Evolutionary conservation across 1,140 invertebrate genomes (phyloP).

Genomic region (Acromyrmex charruanus): DNA sequence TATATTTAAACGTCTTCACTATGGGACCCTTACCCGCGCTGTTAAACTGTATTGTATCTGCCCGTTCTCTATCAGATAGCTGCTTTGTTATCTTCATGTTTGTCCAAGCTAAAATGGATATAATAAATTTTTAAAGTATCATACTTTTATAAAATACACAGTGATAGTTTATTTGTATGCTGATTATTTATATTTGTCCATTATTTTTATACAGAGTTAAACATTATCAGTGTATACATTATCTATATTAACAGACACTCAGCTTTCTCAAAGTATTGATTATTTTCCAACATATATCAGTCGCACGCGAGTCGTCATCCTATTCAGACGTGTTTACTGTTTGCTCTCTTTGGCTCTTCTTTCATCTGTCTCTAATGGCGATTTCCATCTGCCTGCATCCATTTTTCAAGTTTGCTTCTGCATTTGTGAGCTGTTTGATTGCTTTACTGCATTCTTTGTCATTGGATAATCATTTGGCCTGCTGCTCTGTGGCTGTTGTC

Average conservation of each 20-base stretch:
- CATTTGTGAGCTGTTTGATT: too few relatives aligned
- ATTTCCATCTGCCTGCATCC: too few relatives aligned
- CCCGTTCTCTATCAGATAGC: conserved; percentile 91
- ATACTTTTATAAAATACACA: not conserved
- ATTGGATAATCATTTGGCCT: too few relatives aligned
- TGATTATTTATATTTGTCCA: not conserved
- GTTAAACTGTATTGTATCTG: conserved; percentile 93
- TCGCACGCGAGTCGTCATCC: too few relatives aligned
- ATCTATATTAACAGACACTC: not conserved
- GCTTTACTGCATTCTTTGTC: too few relatives aligned
- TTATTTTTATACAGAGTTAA: not conserved
- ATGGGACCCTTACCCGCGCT: conserved; percentile 94
- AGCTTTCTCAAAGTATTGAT: not conserved
- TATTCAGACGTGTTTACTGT: too few relatives aligned
- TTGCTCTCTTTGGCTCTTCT: too few relatives aligned
- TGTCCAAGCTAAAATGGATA: conserved; percentile 89
- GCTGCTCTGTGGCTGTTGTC: too few relatives aligned
- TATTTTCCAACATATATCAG: not conserved
- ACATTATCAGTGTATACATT: not conserved
- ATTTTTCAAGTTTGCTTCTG: too few relatives aligned
- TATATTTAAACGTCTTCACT: conserved; percentile 94
- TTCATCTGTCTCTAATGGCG: too few relatives aligned
- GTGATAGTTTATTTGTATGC: not conserved
- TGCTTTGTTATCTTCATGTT: conserved; percentile 94
- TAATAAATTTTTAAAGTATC: conserved; percentile 31